These are phyloP conservation scores for Neotragus moschatus DNA, from an alignment of 2,113 vertebrate genomes.

Conservation along the genomic window DNA sequence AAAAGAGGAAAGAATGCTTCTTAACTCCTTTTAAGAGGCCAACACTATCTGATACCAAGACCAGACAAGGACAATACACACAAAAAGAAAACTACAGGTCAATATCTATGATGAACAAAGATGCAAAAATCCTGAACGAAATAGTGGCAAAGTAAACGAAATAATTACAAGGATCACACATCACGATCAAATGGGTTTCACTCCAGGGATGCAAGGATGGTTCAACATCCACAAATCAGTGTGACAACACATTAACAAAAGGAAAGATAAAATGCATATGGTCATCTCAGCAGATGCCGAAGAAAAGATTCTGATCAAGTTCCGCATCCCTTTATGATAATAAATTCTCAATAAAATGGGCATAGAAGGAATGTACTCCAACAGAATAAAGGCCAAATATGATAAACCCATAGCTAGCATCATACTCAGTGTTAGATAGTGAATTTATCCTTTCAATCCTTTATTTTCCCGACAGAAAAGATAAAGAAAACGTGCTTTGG, in stretches of 20 bases:
- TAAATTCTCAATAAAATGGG: background rate
- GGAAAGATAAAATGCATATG: background rate
- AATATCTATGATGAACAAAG: background rate
- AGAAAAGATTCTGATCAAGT: background rate
- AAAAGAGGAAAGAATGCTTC: background rate
- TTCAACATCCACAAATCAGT: background rate
- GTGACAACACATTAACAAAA: background rate
- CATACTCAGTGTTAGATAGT: background rate
- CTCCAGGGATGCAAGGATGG: background rate
- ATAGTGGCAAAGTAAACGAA: background rate
- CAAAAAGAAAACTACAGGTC: background rate
- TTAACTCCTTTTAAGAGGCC: background rate
- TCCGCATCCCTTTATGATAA: background rate
- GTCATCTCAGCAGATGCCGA: background rate
- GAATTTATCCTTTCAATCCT: background rate
- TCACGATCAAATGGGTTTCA: background rate
- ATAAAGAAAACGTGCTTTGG: background rate
- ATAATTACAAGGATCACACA: background rate
- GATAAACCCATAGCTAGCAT: background rate
- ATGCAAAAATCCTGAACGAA: background rate
- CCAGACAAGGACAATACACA: background rate
- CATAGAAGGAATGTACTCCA: background rate
- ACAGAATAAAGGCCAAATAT: background rate
- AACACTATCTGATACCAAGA: background rate
- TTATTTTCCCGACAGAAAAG: background rate